Base-by-base conservation (phyloP, 2,113 vertebrate species). In the Mungos mungo region DNA sequence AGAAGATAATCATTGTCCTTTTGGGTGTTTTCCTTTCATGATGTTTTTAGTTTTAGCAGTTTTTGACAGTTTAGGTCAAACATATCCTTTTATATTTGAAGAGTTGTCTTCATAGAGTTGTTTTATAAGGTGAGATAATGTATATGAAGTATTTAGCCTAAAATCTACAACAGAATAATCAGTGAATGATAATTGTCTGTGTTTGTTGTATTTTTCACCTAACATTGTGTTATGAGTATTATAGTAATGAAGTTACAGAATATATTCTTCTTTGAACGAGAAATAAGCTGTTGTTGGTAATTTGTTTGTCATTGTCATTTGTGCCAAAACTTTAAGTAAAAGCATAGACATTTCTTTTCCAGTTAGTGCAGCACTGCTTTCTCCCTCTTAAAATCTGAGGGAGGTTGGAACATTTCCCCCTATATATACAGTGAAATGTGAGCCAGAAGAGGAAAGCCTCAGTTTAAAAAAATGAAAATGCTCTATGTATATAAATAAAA, bases 1-100 rank as follows among this genome's bases (percentile, higher is more conserved):
- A 76, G 74, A 86, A 35, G 10, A 92, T 84, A 88, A 92, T 25
- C 33, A 79, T 83, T 92, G 4, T 85, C 95, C 27, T 88, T 95
- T 65, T 66, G 50, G n/a, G 11, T 87, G 5, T 80, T 96, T 97
- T 60, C 63, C 15, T 95, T 19, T 79, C 23, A 41, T 9, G 19
- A 25, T 86, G 5, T 88, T 86, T 86, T 54, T 52, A 69, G 47
- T 83, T 50, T 79, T 65, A 85, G 25, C 25, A 77, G 31, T 93
- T 88, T 90, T 82, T 93, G 5, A 93, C 33, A 79, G 57, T 45
- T 88, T 7, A 85, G 9, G 45, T 76, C 33, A 85, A 90, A 95
- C 9, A 50, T 77, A 41, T 8, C 23, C 54, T 74, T 80, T 69
- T 88, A 47, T 54, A 41, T 68, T 5, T 74, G 71, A 60, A 91